Base-by-base conservation (phyloP, 2,113 vertebrate species). In the Girardinichthys multiradiatus region DNA sequence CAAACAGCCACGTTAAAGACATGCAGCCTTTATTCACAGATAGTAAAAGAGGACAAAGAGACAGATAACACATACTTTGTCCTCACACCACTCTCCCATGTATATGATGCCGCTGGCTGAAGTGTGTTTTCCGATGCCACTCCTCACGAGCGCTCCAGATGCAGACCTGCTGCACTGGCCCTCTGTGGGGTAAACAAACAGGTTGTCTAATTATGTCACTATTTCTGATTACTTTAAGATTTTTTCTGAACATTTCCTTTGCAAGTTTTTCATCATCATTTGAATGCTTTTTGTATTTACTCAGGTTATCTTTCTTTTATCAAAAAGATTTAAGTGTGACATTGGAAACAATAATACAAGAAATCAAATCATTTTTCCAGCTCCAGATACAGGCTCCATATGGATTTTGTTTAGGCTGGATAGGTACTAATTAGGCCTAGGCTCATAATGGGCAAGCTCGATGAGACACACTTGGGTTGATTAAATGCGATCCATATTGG, bases 31-130 rank as follows among this genome's bases (percentile, higher is more conserved):
- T 21, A 58, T 31, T 26, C 48, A 70, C 37, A 54, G 19, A 57
- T 27, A 33, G 27, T n/a, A 61, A 26, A 74, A 9, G 14, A 37
- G 17, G 42, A 45, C 42, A 42, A 45, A 17, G 9, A 14, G 37
- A 33, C 28, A 29, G 76, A 35, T 69, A 68, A 64, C n/a, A 80
- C 80, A 57, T 63, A 96, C 95, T 92, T 93, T 96, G 86, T 96
- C 93, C 57, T 95, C 86, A 51, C 80, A 81, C 95, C 96, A 98
- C 70, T 79, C 92, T 85, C 95, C 93, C 2, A 45, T 84, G 57
- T 96, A 96, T 10, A 74, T 76, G 60, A 93, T 81, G 19, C 95
- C 90, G 13, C 83, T 75, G 21, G 91, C 76, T 4, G 94, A 89
- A 1, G 80, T 95, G 72, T 96, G 94, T 80, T 90, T 83, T 35